A percentile compares a stretch with the other conserved stretches of the same genome.
Conservation (phyloP, 2,113 vertebrate species). For the Antennarius striatus region DNA sequence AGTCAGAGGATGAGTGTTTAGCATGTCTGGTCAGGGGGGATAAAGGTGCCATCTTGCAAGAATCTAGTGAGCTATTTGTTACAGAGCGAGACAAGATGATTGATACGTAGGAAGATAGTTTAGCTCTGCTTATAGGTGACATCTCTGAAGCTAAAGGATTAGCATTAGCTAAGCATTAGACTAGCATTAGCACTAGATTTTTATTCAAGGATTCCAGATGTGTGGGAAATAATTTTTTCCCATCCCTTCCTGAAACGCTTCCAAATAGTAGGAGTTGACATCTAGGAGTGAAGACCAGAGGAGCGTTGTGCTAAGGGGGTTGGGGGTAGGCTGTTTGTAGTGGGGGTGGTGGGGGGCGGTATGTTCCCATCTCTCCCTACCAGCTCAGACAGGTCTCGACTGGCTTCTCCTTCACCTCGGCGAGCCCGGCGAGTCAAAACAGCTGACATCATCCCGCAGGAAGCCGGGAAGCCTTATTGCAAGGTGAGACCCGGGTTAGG, state of each 20-base stretch:
- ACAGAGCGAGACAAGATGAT: no score
- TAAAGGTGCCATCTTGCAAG: no score
- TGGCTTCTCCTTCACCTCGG: conserved; percentile 43
- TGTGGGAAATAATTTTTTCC: background rate
- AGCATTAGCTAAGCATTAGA: background rate
- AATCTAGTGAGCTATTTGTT: no score
- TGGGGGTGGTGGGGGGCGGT: conserved; percentile 5
- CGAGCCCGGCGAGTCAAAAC: conserved; percentile 50
- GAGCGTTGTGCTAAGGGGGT: background rate
- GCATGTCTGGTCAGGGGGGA: no score
- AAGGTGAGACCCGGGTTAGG: conserved; percentile 54
- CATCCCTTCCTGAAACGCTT: background rate
- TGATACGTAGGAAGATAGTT: no score
- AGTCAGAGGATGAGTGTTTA: conserved; percentile 18
- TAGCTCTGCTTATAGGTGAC: no score
- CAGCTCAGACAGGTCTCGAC: conserved; percentile 58
- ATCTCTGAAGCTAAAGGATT: background rate
- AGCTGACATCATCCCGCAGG: conserved; percentile 63
- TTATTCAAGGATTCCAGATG: background rate
- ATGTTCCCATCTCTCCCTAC: conserved; percentile 25
- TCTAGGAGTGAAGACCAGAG: conserved; percentile 11
- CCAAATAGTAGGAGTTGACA: background rate
- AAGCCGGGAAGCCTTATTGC: conserved; percentile 33
- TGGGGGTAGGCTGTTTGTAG: no score
- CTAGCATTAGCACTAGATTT: no score